phyloP scores from a whole-genome alignment of 2,888 invertebrate genomes.

The Brenthis daphne region DNA sequence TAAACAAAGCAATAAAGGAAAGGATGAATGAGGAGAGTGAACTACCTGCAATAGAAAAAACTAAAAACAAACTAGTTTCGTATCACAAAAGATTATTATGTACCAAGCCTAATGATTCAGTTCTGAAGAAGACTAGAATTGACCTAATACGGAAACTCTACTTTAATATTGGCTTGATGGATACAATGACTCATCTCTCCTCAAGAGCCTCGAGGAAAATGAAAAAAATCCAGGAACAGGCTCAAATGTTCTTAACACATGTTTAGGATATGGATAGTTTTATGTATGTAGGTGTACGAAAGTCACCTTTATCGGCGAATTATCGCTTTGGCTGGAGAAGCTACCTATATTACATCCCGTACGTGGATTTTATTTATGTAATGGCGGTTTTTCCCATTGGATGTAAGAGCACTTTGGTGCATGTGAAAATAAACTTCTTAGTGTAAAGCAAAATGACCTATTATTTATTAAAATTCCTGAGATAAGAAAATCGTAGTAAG shows the following conservation, averaged over 20 bases:
- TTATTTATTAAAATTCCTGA: conserved; percentile 17
- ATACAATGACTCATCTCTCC: conserved; percentile 48
- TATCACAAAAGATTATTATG: conserved; percentile 52
- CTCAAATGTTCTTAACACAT: conserved; percentile 62
- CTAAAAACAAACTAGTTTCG: conserved; percentile 50
- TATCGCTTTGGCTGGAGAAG: conserved; percentile 29
- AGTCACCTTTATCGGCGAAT: conserved; percentile 23
- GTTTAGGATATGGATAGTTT: conserved; percentile 50
- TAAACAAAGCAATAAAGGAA: conserved; percentile 25
- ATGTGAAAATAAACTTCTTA: conserved; percentile 73
- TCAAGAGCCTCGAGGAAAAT: conserved; percentile 60
- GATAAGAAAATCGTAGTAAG: neutral
- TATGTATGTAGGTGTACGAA: conserved; percentile 17
- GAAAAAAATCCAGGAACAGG: conserved; percentile 58
- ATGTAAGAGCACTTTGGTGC: conserved; percentile 70
- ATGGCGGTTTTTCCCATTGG: conserved; percentile 59
- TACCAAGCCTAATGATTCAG: conserved; percentile 47
- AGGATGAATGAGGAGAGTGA: conserved; percentile 21
- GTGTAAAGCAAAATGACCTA: conserved; percentile 62
- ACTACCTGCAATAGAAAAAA: conserved; percentile 27
- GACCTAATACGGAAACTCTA: conserved; percentile 54
- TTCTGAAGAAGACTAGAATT: conserved; percentile 51
- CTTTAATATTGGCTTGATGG: conserved; percentile 50
- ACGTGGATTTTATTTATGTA: conserved; percentile 54
- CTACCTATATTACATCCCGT: conserved; percentile 40